Evolutionary conservation across 23 tunicate genomes (phyloP), one percentile per base, ranked within the genome.

Genomic region (Ciona savignyi): DNA sequence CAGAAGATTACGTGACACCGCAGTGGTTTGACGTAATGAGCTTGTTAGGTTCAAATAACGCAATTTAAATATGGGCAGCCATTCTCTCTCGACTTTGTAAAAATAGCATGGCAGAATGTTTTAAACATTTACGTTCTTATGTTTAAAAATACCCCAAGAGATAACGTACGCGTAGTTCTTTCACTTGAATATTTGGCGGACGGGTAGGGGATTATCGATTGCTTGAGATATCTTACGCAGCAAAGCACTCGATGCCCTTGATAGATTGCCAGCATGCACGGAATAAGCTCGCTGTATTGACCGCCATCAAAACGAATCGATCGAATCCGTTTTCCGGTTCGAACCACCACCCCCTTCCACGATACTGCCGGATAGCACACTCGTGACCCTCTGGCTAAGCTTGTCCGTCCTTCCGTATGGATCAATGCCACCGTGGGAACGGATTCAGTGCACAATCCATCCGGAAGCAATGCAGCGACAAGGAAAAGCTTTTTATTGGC

Each of bases 381-480:
- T 42, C 56, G 9, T 42, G 56, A 42, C 56, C 56, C 56, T 15
- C 15, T 15, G 9, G 15, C 56, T 6, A 6, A 9, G 15, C 56
- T 42, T 42, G 56, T 42, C 15, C 56, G 11, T 9, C 56, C 56
- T 42, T 15, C 15, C 11, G 56, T 9, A 6, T 42, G 51, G 73
- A 32, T n/a, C 73, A 11, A 1, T 23, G 51, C 1, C 51, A 69
- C 51, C 73, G 73, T 69, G 73, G 73, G 73, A 69, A 33, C 73
- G 15, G 15, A 23, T 28, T 3, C 26, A 29, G 20, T 28, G 33
- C 24, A 28, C 34, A 6, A 69, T 20, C 26, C 19, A 2, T 2
- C 51, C 34, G 49, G 73, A 35, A 69, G 34, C 26, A 4, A 33
- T 30, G 73, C 35, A 23, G 29, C 73, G 73, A 35, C 73, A 69